These are phyloP conservation scores for Ptychadena robeensis DNA, from an alignment of 2,797 vertebrate species.

Conservation along the genomic window DNA sequence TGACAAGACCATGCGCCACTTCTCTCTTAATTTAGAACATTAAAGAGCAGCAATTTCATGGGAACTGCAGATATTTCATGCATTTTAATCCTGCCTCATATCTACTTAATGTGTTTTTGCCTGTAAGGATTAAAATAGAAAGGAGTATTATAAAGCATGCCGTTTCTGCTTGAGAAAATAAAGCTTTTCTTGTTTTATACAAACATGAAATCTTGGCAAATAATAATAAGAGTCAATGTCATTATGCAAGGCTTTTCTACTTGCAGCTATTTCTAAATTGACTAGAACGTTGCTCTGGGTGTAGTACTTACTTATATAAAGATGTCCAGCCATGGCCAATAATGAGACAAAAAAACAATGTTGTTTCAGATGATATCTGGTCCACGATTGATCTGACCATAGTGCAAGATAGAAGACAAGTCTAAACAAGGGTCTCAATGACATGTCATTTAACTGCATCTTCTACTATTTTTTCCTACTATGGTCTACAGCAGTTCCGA, in stretches of 20 bases:
- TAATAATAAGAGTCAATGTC: background rate
- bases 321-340: background rate
- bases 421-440: too few species aligned
- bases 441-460: too few species aligned
- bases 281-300: background rate
- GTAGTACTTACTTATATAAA: background rate
- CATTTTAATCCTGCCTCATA: constrained; percentile 42
- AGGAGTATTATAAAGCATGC: constrained; percentile 11
- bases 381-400: background rate
- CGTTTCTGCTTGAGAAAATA: constrained; percentile 5
- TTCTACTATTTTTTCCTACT: too few species aligned
- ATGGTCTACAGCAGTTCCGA: too few species aligned
- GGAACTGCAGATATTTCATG: constrained; percentile 20
- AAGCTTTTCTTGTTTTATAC: constrained; percentile 14
- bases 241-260: background rate
- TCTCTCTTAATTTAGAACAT: constrained; percentile 40
- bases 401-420: too few species aligned
- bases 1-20: constrained; percentile 16
- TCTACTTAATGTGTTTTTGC: constrained; percentile 23
- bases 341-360: background rate
- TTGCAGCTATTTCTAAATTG: background rate
- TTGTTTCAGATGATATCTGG: background rate
- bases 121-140: constrained; percentile 19
- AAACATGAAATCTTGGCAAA: background rate
- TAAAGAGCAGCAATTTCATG: constrained; percentile 39